These are phyloP conservation scores for Exephanes ischioxanthus DNA, from an alignment of 2,888 invertebrate genomes.

Conservation along the genomic window DNA sequence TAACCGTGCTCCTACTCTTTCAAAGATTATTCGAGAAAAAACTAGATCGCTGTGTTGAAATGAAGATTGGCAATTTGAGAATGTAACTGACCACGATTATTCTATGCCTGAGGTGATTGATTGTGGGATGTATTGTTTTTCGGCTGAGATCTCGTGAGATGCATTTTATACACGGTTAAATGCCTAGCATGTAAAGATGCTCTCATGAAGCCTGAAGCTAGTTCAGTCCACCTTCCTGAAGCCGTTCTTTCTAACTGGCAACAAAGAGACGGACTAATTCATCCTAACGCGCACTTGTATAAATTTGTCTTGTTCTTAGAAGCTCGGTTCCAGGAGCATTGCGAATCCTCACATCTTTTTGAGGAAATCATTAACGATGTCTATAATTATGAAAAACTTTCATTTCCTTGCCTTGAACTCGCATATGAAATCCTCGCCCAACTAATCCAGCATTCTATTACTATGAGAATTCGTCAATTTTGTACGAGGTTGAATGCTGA, in stretches of 20 bases:
- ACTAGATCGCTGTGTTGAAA: no score
- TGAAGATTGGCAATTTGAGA: no score
- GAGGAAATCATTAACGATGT: slow-evolving; percentile 5
- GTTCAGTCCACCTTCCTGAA: slow-evolving; percentile 1
- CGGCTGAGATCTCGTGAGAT: no score
- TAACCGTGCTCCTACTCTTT: no score
- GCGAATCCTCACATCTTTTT: neutral
- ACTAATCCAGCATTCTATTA: neutral
- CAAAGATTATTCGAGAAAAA: no score
- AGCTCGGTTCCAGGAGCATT: neutral
- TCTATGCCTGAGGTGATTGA: no score
- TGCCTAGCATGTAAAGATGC: no score
- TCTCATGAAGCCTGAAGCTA: no score
- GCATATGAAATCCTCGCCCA: neutral
- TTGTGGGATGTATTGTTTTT: no score
- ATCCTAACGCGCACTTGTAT: slow-evolving; percentile 16
- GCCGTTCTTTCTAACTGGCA: slow-evolving; percentile 4
- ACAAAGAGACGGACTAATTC: neutral
- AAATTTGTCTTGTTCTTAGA: slow-evolving; percentile 7
- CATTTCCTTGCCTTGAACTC: neutral
- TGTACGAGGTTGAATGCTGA: slow-evolving; percentile 10
- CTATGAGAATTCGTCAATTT: slow-evolving; percentile 2
- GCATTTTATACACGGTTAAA: no score
- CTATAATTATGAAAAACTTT: neutral
- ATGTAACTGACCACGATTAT: no score